These are phyloP conservation scores for Apogon hyalosoma DNA, from an alignment of 2,797 vertebrate species.

Conservation along the genomic window DNA sequence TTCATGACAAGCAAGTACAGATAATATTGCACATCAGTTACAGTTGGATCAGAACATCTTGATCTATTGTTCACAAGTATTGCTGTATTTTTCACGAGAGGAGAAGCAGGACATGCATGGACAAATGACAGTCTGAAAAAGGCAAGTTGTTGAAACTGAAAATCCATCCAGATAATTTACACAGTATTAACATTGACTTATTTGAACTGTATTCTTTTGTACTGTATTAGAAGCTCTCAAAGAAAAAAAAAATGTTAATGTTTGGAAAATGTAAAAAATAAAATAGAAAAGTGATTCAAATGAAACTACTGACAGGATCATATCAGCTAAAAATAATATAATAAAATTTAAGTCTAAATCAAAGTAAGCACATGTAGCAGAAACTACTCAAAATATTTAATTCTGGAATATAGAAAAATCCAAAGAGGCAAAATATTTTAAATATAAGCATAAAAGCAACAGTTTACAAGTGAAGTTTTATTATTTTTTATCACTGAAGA, in stretches of 20 bases:
- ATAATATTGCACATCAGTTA: slow-evolving; percentile 15
- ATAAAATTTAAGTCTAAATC: background rate
- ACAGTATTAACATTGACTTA: background rate
- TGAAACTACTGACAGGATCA: background rate
- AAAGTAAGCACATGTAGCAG: slow-evolving; percentile 6
- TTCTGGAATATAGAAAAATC: background rate
- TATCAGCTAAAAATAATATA: background rate
- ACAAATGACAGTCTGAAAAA: slow-evolving; percentile 28
- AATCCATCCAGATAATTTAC: slow-evolving; percentile 15
- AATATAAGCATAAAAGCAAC: background rate
- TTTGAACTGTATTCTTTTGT: background rate
- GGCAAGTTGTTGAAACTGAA: slow-evolving; percentile 20
- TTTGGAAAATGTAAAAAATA: background rate
- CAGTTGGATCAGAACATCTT: slow-evolving; percentile 3
- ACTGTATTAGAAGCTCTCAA: background rate
- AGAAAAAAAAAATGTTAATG: background rate
- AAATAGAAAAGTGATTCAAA: background rate
- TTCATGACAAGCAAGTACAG: background rate
- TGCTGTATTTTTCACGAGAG: background rate
- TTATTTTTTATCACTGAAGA: slow-evolving; percentile 7
- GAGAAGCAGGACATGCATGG: slow-evolving; percentile 31
- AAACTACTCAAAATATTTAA: slow-evolving; percentile 11
- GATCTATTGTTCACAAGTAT: background rate
- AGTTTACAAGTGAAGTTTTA: background rate
- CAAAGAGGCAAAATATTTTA: background rate